Evolutionary conservation across 2,797 vertebrate species (phyloP).

Genomic region (Lates japonicus): DNA sequence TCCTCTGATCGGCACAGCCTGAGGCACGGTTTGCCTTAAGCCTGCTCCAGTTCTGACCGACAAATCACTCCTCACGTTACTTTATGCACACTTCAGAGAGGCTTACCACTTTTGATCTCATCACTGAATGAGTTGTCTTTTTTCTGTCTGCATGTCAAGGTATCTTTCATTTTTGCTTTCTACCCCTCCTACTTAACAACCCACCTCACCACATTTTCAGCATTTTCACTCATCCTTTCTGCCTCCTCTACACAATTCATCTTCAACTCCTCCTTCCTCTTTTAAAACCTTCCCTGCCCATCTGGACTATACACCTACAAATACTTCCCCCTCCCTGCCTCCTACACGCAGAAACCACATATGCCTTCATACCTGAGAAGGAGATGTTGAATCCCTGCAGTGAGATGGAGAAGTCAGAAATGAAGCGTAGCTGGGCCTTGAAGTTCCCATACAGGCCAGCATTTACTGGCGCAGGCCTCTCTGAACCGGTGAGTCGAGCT

Average conservation of each 20-base stretch:
- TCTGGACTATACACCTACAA: neutral
- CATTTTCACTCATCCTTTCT: conserved; percentile 3
- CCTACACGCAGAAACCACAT: conserved; percentile 37
- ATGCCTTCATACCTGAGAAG: conserved; percentile 78
- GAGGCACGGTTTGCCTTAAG: conserved; percentile 64
- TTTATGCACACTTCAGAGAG: conserved; percentile 58
- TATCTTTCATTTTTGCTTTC: conserved; percentile 25
- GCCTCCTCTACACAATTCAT: conserved; percentile 15
- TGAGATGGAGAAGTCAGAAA: conserved; percentile 89
- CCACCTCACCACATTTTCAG: conserved; percentile 35
- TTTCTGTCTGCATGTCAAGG: conserved; percentile 19
- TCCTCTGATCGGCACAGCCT: conserved; percentile 64
- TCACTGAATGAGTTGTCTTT: conserved; percentile 44
- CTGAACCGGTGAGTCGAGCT: conserved; percentile 86
- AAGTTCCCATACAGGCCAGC: conserved; percentile 88
- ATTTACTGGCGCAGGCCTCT: conserved; percentile 80
- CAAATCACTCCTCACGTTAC: conserved; percentile 69
- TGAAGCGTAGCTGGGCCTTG: conserved; percentile 88
- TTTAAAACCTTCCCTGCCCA: conserved; percentile 14
- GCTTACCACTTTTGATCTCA: conserved; percentile 71
- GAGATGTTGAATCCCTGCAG: conserved; percentile 89
- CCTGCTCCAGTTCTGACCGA: conserved; percentile 53
- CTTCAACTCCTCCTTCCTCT: neutral
- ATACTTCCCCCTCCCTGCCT: neutral
- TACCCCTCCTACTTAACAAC: conserved; percentile 23